Conservation (phyloP, 2,888 invertebrate genomes). For the Steromphala cineraria region DNA sequence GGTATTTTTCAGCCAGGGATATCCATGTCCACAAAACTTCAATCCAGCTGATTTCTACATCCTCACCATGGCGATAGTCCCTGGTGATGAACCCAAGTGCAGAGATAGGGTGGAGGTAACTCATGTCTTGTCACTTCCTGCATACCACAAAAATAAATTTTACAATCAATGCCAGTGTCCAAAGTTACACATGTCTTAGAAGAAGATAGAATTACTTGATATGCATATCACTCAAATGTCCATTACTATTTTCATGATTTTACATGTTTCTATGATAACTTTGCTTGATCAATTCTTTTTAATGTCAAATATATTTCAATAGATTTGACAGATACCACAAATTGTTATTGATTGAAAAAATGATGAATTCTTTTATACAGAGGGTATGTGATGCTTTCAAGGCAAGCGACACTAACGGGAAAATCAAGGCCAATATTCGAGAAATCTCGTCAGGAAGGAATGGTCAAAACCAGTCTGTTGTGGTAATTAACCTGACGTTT, state of each 20-base stretch:
- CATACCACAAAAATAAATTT: not conserved
- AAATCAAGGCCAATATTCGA: conserved; percentile 30
- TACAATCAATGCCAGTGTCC: too few relatives aligned
- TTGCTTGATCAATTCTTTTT: too few relatives aligned
- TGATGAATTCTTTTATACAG: not conserved
- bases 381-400: conserved; percentile 66
- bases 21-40: conserved; percentile 64
- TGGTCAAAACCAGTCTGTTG: not conserved
- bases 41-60: conserved; percentile 87
- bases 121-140: not conserved
- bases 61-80: conserved; percentile 89
- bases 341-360: too few relatives aligned
- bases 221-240: too few relatives aligned
- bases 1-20: conserved; percentile 40
- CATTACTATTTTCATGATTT: too few relatives aligned
- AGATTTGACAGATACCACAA: too few relatives aligned
- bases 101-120: conserved; percentile 79
- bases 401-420: conserved; percentile 44
- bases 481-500: not conserved
- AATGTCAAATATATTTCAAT: too few relatives aligned
- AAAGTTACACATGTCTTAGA: too few relatives aligned
- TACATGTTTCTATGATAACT: too few relatives aligned
- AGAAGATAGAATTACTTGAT: too few relatives aligned
- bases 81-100: conserved; percentile 88
- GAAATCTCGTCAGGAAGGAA: not conserved